Evolutionary conservation across 2,113 vertebrate genomes (phyloP).

Genomic region (Rhea pennata): DNA sequence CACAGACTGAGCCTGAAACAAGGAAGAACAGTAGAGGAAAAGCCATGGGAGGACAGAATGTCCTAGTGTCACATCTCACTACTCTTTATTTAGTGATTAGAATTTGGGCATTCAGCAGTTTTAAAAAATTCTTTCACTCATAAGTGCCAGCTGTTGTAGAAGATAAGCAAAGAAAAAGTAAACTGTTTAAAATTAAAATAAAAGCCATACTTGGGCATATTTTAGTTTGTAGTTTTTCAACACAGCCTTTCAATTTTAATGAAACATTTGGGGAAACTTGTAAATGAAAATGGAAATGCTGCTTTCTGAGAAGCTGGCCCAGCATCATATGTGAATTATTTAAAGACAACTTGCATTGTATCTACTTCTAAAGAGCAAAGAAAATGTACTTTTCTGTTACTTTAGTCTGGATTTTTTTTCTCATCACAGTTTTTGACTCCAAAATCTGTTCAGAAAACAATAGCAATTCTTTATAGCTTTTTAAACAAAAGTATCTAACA

Average conservation of each 20-base stretch:
- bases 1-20: neutral
- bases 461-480: neutral
- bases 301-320: constrained; percentile 25
- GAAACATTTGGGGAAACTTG: constrained; percentile 59
- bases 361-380: constrained; percentile 16
- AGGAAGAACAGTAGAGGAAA: neutral
- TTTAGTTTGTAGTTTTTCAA: constrained; percentile 29
- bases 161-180: constrained; percentile 43
- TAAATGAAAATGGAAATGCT: constrained; percentile 60
- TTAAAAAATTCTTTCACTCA: constrained; percentile 3
- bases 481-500: neutral
- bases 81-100: neutral
- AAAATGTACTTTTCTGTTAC: neutral
- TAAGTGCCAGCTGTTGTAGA: constrained; percentile 24
- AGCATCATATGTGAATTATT: constrained; percentile 43
- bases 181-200: neutral
- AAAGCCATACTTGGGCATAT: constrained; percentile 2
- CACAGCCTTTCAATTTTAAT: constrained; percentile 62
- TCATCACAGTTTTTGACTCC: neutral
- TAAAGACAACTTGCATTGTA: neutral
- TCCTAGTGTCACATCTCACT: neutral
- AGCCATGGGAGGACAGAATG: constrained; percentile 4
- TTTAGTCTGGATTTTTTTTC: neutral
- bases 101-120: constrained; percentile 10
- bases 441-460: neutral